Base-by-base conservation (phyloP, 2,113 vertebrate species). In the Microcebus lehilahytsara region DNA sequence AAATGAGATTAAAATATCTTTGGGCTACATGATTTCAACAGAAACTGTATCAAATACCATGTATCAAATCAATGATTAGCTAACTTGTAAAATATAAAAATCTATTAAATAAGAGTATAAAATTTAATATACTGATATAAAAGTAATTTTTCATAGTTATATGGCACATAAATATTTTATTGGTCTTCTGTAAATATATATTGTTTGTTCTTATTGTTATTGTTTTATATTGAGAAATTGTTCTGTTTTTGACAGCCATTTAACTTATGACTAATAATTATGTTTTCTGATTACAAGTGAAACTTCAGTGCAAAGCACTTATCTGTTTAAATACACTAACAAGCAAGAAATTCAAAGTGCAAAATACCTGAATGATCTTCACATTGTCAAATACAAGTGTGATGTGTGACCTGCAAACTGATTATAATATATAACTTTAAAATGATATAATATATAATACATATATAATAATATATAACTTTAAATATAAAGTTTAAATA, bases 1-100 rank as follows among this genome's bases (percentile, higher is more conserved):
- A 93, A 96, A 19, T 56, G 17, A 56, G 53, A 56, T 27, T 42
- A 85, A 89, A 30, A 67, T 66, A 81, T 60, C 89, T 92, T 96
- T 51, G 9, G 40, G 93, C 49, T 25, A 91, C 96, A 78, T 23
- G 1, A 96, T 40, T 93, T 97, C 96, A 95, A 83, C 22, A 96
- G 74, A 67, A 97, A 60, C 30, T 23, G 6, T 34, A 58, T 49
- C 67, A 74, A 94, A 62, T 0, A 0, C 79, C 40, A 72, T n/a
- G 69, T 67, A 92, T 85, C 19, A 85, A 75, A n/a, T 69, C 27
- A 60, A 86, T 93, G 34, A 85, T 3, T 74, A 32, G 46, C 85
- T 72, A 81, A 91, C 16, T 66, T 72, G 40, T 84, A 83, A 78
- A 72, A 78, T 30, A 13, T 78, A 93, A 77, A 90, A 80, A 91